Percentiles rank a stretch among this genome's conserved stretches.
These are phyloP conservation scores for Microvelia longipes DNA, from an alignment of 1,140 invertebrate genomes.

Conservation along the genomic window DNA sequence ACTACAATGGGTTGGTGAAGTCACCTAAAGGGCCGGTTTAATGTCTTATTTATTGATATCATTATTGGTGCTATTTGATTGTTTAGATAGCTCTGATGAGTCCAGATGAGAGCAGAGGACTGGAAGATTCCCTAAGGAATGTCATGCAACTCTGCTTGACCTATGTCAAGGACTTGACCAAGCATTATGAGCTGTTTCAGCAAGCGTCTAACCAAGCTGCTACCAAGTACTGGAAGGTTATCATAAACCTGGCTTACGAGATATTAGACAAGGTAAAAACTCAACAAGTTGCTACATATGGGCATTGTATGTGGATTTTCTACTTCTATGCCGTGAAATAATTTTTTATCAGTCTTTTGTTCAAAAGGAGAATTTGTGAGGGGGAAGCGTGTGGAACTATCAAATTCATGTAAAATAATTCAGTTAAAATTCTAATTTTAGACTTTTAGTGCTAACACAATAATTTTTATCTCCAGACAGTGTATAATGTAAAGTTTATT, in stretches of 20 bases:
- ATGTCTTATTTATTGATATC: no score
- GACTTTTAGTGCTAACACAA: no score
- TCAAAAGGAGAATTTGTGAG: no score
- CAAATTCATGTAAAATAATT: not conserved
- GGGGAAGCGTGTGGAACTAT: no score
- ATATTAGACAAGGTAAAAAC: slow-evolving; percentile 45
- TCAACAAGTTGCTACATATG: not conserved
- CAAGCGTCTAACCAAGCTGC: slow-evolving; percentile 34
- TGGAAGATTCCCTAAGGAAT: slow-evolving; percentile 45
- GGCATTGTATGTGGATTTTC: not conserved
- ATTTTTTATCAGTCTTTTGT: no score
- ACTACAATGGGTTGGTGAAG: no score
- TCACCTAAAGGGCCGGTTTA: no score
- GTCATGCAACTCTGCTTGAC: slow-evolving; percentile 49
- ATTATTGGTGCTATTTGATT: no score
- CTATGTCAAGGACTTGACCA: slow-evolving; percentile 46
- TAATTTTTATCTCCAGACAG: no score
- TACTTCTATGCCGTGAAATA: not conserved
- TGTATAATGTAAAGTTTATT: no score
- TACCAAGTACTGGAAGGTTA: slow-evolving; percentile 62
- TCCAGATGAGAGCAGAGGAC: slow-evolving; percentile 29
- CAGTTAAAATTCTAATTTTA: no score
- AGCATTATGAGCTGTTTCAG: slow-evolving; percentile 32
- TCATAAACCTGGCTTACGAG: slow-evolving; percentile 60
- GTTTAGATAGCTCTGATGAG: slow-evolving; percentile 32